Percentiles rank a stretch among this genome's conserved stretches.
These are phyloP conservation scores for Colossoma macropomum DNA, from an alignment of 2,113 vertebrate genomes.

Conservation along the genomic window DNA sequence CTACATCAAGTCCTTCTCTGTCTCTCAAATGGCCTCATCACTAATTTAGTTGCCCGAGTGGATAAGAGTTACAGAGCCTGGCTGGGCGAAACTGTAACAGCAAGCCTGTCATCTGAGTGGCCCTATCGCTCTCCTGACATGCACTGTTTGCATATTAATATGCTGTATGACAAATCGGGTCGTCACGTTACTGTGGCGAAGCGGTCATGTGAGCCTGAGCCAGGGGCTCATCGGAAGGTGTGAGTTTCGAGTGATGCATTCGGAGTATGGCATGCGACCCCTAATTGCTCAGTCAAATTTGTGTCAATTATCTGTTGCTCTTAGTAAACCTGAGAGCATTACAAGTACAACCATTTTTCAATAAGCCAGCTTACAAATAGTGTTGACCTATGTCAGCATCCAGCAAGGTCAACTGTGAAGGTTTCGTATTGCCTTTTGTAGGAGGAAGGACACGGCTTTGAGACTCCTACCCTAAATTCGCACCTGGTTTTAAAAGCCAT, in stretches of 20 bases:
- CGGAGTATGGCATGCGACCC: slow-evolving; percentile 33
- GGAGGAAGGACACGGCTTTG: too few species aligned
- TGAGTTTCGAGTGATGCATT: slow-evolving; percentile 60
- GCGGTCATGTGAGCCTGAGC: slow-evolving; percentile 34
- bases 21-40: slow-evolving; percentile 52
- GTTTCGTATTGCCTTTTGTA: too few species aligned
- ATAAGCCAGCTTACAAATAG: too few species aligned
- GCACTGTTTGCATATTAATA: slow-evolving; percentile 54
- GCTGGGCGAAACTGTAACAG: slow-evolving; percentile 29
- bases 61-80: slow-evolving; percentile 59
- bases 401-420: too few species aligned
- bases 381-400: too few species aligned
- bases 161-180: slow-evolving; percentile 66
- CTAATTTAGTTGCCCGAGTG: slow-evolving; percentile 57
- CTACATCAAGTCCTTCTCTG: slow-evolving; percentile 47
- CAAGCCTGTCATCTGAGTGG: slow-evolving; percentile 44
- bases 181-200: slow-evolving; percentile 62
- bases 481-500: too few species aligned
- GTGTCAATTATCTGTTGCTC: background rate
- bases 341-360: too few species aligned
- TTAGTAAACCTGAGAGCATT: too few species aligned
- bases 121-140: background rate
- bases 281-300: background rate
- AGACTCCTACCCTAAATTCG: too few species aligned
- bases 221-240: slow-evolving; percentile 66